Percentiles rank a stretch among this genome's conserved stretches.
phyloP scores from a whole-genome alignment of 2,888 invertebrate genomes.

The Polydrusus tereticollis region DNA sequence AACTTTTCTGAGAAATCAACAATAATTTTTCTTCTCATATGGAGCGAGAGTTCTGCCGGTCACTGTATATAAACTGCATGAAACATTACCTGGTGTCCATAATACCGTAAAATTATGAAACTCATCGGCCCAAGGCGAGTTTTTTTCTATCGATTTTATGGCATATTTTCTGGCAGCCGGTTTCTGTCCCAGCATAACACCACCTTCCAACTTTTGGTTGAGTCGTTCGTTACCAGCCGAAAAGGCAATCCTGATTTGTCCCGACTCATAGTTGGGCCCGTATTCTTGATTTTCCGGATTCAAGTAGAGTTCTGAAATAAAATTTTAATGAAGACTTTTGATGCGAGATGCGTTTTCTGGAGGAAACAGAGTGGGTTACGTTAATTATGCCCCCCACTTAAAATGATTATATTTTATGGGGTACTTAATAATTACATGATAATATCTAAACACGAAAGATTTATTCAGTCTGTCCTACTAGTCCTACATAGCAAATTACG shows the following conservation, averaged over 20 bases:
- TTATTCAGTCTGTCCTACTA: too few relatives aligned
- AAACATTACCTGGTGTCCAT: constrained; percentile 69
- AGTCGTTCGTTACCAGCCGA: constrained; percentile 73
- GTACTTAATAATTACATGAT: too few relatives aligned
- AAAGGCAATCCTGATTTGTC: constrained; percentile 80
- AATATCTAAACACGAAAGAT: too few relatives aligned
- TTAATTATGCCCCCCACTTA: too few relatives aligned
- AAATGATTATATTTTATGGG: too few relatives aligned
- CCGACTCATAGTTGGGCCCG: constrained; percentile 74
- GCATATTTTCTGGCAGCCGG: constrained; percentile 58
- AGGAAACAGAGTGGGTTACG: too few relatives aligned
- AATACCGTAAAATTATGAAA: constrained; percentile 72
- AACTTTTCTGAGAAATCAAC: too few relatives aligned
- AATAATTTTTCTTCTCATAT: too few relatives aligned
- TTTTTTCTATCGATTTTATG: constrained; percentile 53
- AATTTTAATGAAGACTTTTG: not conserved
- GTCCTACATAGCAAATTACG: too few relatives aligned
- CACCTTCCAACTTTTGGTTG: constrained; percentile 58
- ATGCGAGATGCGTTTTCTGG: too few relatives aligned
- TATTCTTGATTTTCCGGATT: constrained; percentile 76
- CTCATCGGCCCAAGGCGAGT: constrained; percentile 66
- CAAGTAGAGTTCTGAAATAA: constrained; percentile 72
- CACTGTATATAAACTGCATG: not conserved
- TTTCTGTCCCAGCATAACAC: constrained; percentile 60
- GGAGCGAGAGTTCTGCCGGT: too few relatives aligned